phyloP scores from a whole-genome alignment of 2,888 invertebrate genomes.

The Lasioglossum morio region DNA sequence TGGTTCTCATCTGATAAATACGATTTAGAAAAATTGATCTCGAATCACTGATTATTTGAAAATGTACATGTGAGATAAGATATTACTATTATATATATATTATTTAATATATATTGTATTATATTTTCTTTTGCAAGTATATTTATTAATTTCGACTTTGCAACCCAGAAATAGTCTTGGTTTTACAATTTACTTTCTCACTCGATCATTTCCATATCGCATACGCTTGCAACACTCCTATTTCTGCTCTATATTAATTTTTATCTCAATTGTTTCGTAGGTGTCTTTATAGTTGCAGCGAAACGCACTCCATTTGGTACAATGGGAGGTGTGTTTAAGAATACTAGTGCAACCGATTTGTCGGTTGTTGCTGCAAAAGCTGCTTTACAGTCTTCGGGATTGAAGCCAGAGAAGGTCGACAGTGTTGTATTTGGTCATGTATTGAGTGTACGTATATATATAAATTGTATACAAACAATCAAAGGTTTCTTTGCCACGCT shows the following conservation, averaged over 20 bases:
- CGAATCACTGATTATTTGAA: background rate
- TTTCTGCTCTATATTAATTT: too few species aligned
- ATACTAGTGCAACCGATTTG: conserved; percentile 91
- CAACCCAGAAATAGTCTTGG: too few species aligned
- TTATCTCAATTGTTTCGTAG: conserved; percentile 84
- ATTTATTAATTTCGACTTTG: conserved; percentile 86
- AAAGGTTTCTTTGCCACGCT: background rate
- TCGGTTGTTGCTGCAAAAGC: conserved; percentile 93
- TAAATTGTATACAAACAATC: background rate
- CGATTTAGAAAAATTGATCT: background rate
- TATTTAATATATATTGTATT: background rate
- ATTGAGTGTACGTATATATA: conserved; percentile 88
- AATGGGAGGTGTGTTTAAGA: conserved; percentile 93
- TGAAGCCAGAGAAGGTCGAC: conserved; percentile 95
- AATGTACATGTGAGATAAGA: background rate
- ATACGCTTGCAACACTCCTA: too few species aligned
- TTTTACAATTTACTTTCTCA: too few species aligned
- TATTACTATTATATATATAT: background rate
- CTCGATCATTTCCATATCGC: too few species aligned
- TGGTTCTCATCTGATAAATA: conserved; percentile 12
- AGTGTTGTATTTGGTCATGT: conserved; percentile 96
- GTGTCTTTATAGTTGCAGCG: conserved; percentile 96
- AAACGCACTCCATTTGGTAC: conserved; percentile 99
- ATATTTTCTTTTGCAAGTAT: conserved; percentile 87
- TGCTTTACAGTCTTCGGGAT: conserved; percentile 91